These are phyloP conservation scores for Melanocharis versteri DNA, from an alignment of 2,113 vertebrate genomes.

Conservation along the genomic window DNA sequence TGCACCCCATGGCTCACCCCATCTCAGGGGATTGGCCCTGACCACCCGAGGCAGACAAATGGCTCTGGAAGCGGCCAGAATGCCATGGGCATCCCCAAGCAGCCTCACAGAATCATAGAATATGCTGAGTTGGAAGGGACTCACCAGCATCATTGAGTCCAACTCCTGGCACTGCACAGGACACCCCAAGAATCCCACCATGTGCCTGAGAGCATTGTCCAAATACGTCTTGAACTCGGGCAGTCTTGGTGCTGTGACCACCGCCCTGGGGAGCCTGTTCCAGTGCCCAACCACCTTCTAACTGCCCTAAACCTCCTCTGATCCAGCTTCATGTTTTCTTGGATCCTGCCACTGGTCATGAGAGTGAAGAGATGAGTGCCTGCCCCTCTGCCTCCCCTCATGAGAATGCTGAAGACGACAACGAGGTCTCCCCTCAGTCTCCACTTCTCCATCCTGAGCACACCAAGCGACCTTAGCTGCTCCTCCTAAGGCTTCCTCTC, in stretches of 20 bases:
- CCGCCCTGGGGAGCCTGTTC: neutral
- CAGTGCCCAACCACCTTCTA: neutral
- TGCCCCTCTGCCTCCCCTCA: neutral
- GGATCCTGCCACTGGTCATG: neutral
- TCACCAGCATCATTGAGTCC: neutral
- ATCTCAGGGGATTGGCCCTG: accelerated
- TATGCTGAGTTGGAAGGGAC: neutral
- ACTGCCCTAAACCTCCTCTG: neutral
- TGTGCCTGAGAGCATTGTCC: accelerated
- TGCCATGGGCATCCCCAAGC: accelerated
- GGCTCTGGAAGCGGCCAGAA: neutral
- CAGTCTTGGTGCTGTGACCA: too few species aligned
- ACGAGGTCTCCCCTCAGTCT: neutral
- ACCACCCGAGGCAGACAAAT: neutral
- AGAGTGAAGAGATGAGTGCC: neutral
- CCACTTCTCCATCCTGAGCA: neutral
- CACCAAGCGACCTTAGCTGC: neutral
- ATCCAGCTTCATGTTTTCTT: neutral
- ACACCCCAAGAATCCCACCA: neutral
- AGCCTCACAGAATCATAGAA: neutral
- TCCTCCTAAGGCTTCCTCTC: neutral
- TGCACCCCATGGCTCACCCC: neutral
- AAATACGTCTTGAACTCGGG: neutral
- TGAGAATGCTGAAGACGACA: neutral
- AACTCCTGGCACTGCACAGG: neutral